Base-by-base conservation (phyloP, 2,113 vertebrate genomes). In the Capricornis sumatraensis region DNA sequence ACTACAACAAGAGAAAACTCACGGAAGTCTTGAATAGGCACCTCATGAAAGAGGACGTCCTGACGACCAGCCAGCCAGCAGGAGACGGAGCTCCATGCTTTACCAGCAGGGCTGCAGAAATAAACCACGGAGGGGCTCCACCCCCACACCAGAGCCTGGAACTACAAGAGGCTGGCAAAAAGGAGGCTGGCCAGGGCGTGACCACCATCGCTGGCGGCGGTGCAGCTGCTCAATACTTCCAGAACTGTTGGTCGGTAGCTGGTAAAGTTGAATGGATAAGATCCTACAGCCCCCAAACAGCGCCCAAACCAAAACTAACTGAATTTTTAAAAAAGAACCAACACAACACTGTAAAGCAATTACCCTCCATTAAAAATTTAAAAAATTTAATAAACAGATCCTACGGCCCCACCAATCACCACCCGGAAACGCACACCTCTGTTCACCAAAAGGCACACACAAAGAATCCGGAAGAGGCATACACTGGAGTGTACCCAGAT, bases 31-130 rank as follows among this genome's bases (percentile, higher is more conserved):
- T 6, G 19, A 78, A 45, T 0, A 89, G 67, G 87, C 36, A 11
- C 12, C 28, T 89, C 36, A 3, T 1, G 7, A 21, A 45, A 45
- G 11, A 25, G 12, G 53, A 4, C 10, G 12, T 14, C 36, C 36
- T 55, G 9, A 15, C 14, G 2, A 40, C 40, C 2, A 2, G 33
- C 52, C 2, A 0, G 16, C 28, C 67, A 5, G 3, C 52, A 7
- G 3, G 28, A 43, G 23, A 1, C 1, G 13, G 1, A 25, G 19
- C 28, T 6, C 12, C 8, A 1, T 0, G 19, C 17, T 2, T 33
- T 1, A 2, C 12, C 52, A 25, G 40, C 36, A 16, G 87, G 23
- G 62, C 16, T 0, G 28, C 3, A 21, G 28, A 6, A 14, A 13
- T 3, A 14, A 25, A 21, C 17, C 14, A 1, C 4, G 2, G 36